These are phyloP conservation scores for Scolopax bukidnonensis DNA, from an alignment of 2,797 vertebrate species.

Conservation along the genomic window DNA sequence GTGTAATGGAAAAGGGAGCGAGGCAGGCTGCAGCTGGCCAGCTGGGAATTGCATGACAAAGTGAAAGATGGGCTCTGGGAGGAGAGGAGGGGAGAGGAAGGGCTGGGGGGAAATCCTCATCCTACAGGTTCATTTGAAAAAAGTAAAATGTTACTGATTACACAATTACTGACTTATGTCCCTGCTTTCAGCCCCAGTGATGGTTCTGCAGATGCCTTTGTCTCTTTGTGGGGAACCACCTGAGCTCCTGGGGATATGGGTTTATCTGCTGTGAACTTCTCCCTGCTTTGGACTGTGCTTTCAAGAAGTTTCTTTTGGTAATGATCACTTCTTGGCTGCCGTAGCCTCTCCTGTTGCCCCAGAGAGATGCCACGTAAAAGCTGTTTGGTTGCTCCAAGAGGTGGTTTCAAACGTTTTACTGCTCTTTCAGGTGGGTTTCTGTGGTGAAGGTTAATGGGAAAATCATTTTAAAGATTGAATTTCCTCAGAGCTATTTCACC, in stretches of 20 bases:
- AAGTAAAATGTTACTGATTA: slow-evolving; percentile 30
- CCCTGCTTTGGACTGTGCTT: background rate
- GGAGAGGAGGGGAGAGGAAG: background rate
- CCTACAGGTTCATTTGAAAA: slow-evolving; percentile 60
- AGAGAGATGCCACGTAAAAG: no score
- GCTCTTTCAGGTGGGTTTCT: background rate
- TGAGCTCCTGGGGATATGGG: background rate
- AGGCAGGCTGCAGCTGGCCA: slow-evolving; percentile 76
- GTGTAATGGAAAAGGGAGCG: slow-evolving; percentile 90
- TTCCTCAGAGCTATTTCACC: background rate
- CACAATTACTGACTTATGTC: background rate
- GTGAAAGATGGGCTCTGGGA: slow-evolving; percentile 60
- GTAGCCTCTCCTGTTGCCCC: background rate
- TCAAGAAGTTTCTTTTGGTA: background rate
- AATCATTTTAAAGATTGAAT: background rate
- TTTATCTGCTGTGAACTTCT: background rate
- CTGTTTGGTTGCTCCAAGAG: no score
- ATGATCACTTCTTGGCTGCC: background rate
- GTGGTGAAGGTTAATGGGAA: background rate
- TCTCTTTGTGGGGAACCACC: background rate
- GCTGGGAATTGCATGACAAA: slow-evolving; percentile 73
- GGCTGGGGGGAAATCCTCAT: background rate
- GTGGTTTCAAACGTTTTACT: background rate
- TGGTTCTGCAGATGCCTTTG: background rate
- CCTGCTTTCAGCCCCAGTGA: background rate